These are phyloP conservation scores for Zhengitettix transpicula DNA, from an alignment of 2,888 invertebrate species.

Conservation along the genomic window DNA sequence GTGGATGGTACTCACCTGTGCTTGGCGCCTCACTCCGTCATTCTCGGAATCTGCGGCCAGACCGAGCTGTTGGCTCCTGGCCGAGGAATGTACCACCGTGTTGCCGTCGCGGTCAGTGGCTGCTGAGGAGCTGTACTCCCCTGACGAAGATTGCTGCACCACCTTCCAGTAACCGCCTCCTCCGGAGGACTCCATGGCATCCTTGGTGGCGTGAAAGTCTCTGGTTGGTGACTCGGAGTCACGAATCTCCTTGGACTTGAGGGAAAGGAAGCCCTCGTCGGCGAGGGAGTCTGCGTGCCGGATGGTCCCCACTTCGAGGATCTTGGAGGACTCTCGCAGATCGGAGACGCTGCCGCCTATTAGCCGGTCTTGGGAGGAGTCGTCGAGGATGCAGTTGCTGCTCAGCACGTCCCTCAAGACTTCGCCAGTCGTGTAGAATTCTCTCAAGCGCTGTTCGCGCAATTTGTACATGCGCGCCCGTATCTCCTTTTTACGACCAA, in stretches of 20 bases:
- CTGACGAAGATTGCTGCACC: slow-evolving; percentile 10
- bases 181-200: slow-evolving; percentile 1
- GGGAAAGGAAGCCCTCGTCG: slow-evolving; percentile 60
- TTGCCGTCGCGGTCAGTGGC: slow-evolving; percentile 8
- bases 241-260: slow-evolving; percentile 62
- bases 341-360: slow-evolving; percentile 8
- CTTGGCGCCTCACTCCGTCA: slow-evolving; percentile 5
- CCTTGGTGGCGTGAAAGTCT: slow-evolving; percentile 24
- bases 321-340: slow-evolving; percentile 1
- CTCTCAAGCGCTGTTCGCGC: slow-evolving; percentile 60
- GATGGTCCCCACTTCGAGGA: background rate
- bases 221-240: slow-evolving; percentile 60
- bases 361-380: slow-evolving; percentile 28
- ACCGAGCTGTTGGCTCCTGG: slow-evolving; percentile 8
- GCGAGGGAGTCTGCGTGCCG: slow-evolving; percentile 50
- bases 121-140: slow-evolving; percentile 7
- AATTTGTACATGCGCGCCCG: slow-evolving; percentile 70
- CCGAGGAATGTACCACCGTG: slow-evolving; percentile 7
- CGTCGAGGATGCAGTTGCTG: slow-evolving; percentile 32
- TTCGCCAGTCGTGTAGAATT: slow-evolving; percentile 47
- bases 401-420: slow-evolving; percentile 18
- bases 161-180: slow-evolving; percentile 12
- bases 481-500: slow-evolving; percentile 71
- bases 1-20: background rate
- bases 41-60: slow-evolving; percentile 8